These are phyloP conservation scores for Coleophora deauratella DNA, from an alignment of 2,888 invertebrate genomes.

Conservation along the genomic window DNA sequence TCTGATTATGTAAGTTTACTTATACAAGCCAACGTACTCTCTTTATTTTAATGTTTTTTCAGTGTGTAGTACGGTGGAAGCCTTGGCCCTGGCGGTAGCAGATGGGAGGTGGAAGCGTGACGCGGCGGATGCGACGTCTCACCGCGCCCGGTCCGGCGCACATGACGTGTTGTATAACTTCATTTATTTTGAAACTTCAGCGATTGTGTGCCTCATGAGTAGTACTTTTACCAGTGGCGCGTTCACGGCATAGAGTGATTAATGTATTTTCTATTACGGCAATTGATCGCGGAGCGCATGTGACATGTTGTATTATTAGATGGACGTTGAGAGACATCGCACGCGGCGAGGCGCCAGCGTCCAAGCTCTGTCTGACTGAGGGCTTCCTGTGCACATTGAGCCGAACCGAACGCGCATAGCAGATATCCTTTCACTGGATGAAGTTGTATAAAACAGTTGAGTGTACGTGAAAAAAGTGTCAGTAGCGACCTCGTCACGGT, in stretches of 20 bases:
- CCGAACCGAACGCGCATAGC: too few relatives aligned
- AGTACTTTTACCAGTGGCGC: conserved; percentile 21
- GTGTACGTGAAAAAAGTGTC: conserved; percentile 20
- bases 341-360: conserved; percentile 28
- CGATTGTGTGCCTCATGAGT: conserved; percentile 40
- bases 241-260: conserved; percentile 47
- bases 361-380: too few relatives aligned
- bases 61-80: too few relatives aligned
- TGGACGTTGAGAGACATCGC: conserved; percentile 43
- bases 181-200: conserved; percentile 52
- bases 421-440: conserved; percentile 9
- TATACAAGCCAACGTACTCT: too few relatives aligned
- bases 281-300: conserved; percentile 63
- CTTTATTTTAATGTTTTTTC: too few relatives aligned
- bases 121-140: not conserved
- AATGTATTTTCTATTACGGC: conserved; percentile 61
- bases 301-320: conserved; percentile 57
- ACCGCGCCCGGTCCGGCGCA: conserved; percentile 15
- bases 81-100: too few relatives aligned
- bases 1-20: too few relatives aligned
- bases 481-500: conserved; percentile 9
- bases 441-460: conserved; percentile 15
- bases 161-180: conserved; percentile 48
- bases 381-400: not conserved
- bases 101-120: too few relatives aligned